phyloP scores from a whole-genome alignment of 2,797 vertebrate genomes.

The Coregonus ussuriensis region DNA sequence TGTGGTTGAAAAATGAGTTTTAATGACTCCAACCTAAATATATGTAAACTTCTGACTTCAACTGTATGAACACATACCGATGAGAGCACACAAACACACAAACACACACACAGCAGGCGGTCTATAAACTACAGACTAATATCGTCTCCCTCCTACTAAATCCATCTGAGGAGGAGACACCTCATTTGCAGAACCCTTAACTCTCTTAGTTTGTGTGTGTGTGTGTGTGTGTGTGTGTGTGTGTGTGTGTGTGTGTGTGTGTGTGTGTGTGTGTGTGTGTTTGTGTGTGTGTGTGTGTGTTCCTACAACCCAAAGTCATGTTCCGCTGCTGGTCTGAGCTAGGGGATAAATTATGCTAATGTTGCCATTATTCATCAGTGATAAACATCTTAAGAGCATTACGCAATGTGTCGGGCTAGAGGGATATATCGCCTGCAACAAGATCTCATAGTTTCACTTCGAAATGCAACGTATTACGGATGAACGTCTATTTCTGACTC shows the following conservation, averaged over 20 bases:
- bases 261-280: slow-evolving; percentile 7
- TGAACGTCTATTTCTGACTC: no score
- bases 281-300: slow-evolving; percentile 4
- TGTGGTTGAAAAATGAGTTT: no score
- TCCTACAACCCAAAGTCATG: background rate
- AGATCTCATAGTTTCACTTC: no score
- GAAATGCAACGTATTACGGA: no score
- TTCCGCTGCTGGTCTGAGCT: background rate
- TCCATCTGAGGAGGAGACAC: background rate
- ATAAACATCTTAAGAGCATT: slow-evolving; percentile 17
- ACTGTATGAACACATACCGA: no score
- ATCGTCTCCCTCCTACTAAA: background rate
- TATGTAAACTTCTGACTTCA: no score
- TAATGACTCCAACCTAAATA: no score
- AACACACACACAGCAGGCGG: background rate
- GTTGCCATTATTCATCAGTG: slow-evolving; percentile 4
- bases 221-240: background rate
- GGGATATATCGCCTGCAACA: no score
- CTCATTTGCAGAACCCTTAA: slow-evolving; percentile 5
- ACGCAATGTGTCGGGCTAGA: slow-evolving; percentile 11
- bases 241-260: background rate
- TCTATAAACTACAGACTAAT: slow-evolving; percentile 1
- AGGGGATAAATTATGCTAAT: background rate
- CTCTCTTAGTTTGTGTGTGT: background rate
- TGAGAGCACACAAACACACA: background rate